Evolutionary conservation across 35 echinoderm and acorn worm species (phyloP).

Genomic region (Nesometra sesokonis): DNA sequence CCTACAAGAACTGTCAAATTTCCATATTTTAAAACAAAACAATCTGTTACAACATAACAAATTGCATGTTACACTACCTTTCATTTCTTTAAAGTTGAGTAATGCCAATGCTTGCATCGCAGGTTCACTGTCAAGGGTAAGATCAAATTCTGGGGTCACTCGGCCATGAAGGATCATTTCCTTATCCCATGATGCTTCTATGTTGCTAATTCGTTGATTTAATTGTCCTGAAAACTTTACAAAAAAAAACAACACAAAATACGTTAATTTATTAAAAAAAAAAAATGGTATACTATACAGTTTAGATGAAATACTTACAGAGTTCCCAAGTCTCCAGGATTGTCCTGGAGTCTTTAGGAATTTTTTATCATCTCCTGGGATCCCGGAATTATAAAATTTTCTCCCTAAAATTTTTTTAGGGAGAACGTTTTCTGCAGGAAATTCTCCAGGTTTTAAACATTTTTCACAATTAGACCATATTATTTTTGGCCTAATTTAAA

Average conservation of each 20-base stretch:
- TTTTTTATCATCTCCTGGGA: too few relatives aligned
- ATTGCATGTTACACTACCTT: conserved; percentile 48
- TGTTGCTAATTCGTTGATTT: conserved; percentile 54
- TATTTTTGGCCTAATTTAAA: too few relatives aligned
- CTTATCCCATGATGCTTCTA: conserved; percentile 91
- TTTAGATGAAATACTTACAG: not conserved
- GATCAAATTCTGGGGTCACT: conserved; percentile 87
- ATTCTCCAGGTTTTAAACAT: too few relatives aligned
- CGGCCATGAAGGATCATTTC: conserved; percentile 88
- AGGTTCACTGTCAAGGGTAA: conserved; percentile 78
- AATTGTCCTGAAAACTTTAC: conserved; percentile 79
- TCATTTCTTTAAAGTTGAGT: conserved; percentile 99
- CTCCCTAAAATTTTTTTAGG: not conserved
- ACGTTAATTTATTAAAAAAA: too few relatives aligned
- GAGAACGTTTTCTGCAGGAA: too few relatives aligned
- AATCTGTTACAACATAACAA: not conserved
- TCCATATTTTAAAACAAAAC: too few relatives aligned
- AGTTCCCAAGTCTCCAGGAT: too few relatives aligned
- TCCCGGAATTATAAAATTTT: too few relatives aligned
- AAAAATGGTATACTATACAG: not conserved
- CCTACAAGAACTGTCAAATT: too few relatives aligned
- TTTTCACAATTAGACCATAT: too few relatives aligned
- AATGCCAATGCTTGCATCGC: conserved; percentile 60
- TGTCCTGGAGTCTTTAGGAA: too few relatives aligned
- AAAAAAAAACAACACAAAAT: not conserved